Conservation (phyloP, 2,888 invertebrate genomes). For the Dryococelus australis region DNA sequence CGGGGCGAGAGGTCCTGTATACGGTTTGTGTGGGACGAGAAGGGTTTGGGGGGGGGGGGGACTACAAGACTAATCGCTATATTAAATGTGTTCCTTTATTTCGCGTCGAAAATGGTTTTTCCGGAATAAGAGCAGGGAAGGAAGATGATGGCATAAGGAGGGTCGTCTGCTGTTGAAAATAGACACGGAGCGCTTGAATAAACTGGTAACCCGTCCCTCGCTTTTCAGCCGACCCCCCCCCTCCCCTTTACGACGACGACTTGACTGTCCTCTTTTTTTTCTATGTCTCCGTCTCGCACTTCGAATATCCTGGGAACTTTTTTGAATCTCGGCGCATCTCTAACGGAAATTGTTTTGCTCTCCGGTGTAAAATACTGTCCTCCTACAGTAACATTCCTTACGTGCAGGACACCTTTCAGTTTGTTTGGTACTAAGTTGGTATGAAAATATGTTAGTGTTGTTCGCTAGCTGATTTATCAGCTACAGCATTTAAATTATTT, state of each 20-base stretch:
- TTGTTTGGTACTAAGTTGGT: no score
- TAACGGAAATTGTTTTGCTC: conserved; percentile 16
- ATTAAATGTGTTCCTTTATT: conserved; percentile 30
- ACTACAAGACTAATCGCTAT: conserved; percentile 37
- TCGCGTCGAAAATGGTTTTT: conserved; percentile 28
- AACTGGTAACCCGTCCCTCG: background rate
- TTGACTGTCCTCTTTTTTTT: conserved; percentile 4
- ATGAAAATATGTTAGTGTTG: no score
- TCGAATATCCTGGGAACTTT: conserved; percentile 16
- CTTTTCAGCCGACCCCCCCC: background rate
- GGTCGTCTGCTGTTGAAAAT: conserved; percentile 1
- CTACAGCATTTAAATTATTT: no score
- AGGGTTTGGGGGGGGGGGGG: conserved; percentile 22
- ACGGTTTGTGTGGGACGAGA: background rate
- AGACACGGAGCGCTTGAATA: conserved; percentile 16
- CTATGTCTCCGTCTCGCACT: background rate
- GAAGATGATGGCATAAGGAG: conserved; percentile 26
- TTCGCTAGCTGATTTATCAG: no score
- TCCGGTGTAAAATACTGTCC: background rate
- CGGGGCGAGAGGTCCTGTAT: conserved; percentile 16
- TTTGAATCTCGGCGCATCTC: background rate
- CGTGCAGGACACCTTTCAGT: no score
- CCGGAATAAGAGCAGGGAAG: conserved; percentile 19
- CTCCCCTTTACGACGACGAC: background rate
- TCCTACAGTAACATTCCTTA: background rate